Conservation (phyloP, 2,888 invertebrate species). For the Lucinisca nassula region DNA sequence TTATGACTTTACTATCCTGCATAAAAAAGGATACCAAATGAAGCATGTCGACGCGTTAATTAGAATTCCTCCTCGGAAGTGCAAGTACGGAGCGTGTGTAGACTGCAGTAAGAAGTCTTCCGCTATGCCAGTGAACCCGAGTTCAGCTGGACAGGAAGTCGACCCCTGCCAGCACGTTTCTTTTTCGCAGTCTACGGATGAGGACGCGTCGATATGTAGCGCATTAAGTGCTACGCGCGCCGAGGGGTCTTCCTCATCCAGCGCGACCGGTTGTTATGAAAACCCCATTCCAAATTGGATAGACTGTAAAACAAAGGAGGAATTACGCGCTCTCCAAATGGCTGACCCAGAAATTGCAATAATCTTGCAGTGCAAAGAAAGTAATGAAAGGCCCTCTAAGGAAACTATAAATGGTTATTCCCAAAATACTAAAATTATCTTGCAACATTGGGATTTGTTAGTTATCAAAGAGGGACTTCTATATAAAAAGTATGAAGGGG, state of each 20-base stretch:
- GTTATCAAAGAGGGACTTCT: too few species aligned
- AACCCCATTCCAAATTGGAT: slow-evolving; percentile 38
- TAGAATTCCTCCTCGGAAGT: slow-evolving; percentile 4
- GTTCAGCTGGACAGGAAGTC: background rate
- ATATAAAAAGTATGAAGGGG: too few species aligned
- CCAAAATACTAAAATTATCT: too few species aligned
- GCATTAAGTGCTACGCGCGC: background rate
- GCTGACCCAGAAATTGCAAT: too few species aligned
- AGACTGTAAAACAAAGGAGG: too few species aligned
- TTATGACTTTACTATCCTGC: slow-evolving; percentile 28
- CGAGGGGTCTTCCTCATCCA: background rate
- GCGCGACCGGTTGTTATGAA: background rate
- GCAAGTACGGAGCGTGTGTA: background rate
- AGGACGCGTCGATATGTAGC: background rate
- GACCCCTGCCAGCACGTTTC: background rate
- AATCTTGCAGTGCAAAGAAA: too few species aligned
- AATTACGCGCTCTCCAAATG: too few species aligned
- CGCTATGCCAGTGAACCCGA: background rate
- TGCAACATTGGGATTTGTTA: too few species aligned
- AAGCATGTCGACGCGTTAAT: background rate
- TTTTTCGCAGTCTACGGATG: background rate
- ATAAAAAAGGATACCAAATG: slow-evolving; percentile 18
- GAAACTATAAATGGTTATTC: too few species aligned
- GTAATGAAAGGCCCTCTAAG: too few species aligned
- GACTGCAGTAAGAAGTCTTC: background rate